Percentiles rank a stretch among this genome's conserved stretches.
Conservation (phyloP, 1,140 invertebrate species). For the Belonocnema kinseyi region DNA sequence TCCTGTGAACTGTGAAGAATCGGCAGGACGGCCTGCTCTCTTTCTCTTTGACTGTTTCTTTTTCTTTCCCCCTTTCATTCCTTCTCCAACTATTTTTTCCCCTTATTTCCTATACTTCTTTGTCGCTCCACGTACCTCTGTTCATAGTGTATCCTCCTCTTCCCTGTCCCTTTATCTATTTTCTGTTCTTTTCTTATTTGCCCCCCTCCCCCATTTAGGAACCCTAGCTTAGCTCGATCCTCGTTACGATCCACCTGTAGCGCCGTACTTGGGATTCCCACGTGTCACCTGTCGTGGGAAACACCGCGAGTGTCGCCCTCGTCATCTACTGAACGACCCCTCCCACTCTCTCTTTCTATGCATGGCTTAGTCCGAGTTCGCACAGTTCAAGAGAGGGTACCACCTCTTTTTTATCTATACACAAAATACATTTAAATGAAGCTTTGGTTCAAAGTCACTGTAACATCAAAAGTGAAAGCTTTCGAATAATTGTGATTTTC, state of each 20-base stretch:
- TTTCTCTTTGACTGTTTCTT: no score
- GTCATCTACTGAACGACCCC: constrained; percentile 47
- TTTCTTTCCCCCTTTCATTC: no score
- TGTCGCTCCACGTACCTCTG: constrained; percentile 12
- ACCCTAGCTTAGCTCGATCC: constrained; percentile 50
- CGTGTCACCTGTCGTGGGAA: constrained; percentile 75
- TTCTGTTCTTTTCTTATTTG: no score
- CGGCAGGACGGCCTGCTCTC: no score
- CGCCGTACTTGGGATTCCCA: constrained; percentile 69
- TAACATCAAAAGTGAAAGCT: no score
- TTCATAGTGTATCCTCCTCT: not conserved
- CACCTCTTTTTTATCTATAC: no score
- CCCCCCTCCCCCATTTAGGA: not conserved
- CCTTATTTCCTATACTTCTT: constrained; percentile 22
- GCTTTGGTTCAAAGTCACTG: no score
- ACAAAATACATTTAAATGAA: no score
- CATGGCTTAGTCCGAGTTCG: no score
- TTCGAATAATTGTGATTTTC: no score
- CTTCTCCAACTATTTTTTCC: not conserved
- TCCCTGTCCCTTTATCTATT: not conserved
- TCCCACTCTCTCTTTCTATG: constrained; percentile 38
- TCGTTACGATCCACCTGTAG: constrained; percentile 66
- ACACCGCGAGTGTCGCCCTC: constrained; percentile 58
- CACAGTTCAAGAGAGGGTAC: no score
- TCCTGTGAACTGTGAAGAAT: no score